Evolutionary conservation across 2,888 invertebrate genomes (phyloP).

Genomic region (Netelia inedita): DNA sequence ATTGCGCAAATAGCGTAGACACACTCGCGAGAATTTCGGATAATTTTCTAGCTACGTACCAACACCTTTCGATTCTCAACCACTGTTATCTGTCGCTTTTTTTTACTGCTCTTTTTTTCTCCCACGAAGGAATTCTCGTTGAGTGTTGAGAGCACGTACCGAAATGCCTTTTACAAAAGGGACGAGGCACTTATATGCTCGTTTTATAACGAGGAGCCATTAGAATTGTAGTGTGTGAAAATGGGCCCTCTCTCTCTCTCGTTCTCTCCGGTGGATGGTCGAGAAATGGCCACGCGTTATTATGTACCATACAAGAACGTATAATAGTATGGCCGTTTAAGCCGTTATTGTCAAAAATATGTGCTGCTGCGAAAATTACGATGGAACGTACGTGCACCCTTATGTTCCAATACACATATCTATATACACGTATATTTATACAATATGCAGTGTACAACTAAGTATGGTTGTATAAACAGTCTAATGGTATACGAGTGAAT

Average conservation of each 20-base stretch:
- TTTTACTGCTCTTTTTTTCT: conserved; percentile 13
- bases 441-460: neutral
- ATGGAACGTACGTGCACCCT: conserved; percentile 12
- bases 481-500: conserved; percentile 40
- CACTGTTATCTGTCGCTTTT: conserved; percentile 16
- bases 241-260: neutral
- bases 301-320: conserved; percentile 12
- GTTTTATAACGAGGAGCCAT: conserved; percentile 46
- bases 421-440: neutral
- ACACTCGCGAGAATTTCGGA: conserved; percentile 55
- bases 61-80: conserved; percentile 5
- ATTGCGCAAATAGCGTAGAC: conserved; percentile 51
- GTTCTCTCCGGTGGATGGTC: neutral
- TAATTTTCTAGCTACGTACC: conserved; percentile 38
- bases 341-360: conserved; percentile 57
- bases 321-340: conserved; percentile 41
- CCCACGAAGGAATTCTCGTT: neutral
- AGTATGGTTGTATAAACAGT: conserved; percentile 16
- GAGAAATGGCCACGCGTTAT: conserved; percentile 21
- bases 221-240: conserved; percentile 55
- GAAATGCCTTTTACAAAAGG: conserved; percentile 9
- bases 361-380: conserved; percentile 53
- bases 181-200: conserved; percentile 3
- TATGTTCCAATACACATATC: conserved; percentile 22
- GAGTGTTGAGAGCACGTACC: neutral